Percentiles rank a stretch among this genome's conserved stretches.
Conservation (phyloP, 2,113 vertebrate species). For the Acrocephalus kingi region DNA sequence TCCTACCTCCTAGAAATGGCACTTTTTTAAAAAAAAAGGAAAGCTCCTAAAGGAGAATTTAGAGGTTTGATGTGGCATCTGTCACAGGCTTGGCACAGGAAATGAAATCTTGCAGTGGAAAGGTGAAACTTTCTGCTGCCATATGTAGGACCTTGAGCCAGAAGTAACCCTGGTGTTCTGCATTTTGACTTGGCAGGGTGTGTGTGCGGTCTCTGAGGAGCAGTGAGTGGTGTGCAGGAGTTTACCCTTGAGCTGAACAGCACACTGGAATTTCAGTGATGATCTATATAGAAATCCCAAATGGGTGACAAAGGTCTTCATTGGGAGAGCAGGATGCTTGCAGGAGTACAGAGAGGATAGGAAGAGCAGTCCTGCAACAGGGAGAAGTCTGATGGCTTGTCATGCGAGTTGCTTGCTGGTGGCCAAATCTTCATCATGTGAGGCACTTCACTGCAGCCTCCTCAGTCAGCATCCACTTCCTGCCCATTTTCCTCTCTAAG, state of each 20-base stretch:
- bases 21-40: not conserved
- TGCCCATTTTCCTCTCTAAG: not conserved
- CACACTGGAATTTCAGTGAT: not conserved
- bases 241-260: not conserved
- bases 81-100: not conserved
- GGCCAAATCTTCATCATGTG: not conserved
- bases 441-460: not conserved
- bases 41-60: not conserved
- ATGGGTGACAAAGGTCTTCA: not conserved
- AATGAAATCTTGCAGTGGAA: not conserved
- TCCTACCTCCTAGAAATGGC: not conserved
- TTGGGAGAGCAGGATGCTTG: not conserved
- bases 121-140: not conserved
- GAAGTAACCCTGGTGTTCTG: not conserved
- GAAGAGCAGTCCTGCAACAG: not conserved
- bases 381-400: not conserved
- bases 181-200: not conserved
- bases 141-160: not conserved
- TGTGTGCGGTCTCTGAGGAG: not conserved
- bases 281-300: not conserved
- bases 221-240: not conserved
- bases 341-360: not conserved
- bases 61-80: not conserved
- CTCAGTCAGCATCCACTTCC: not conserved
- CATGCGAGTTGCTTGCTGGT: accelerated